Percentiles rank a stretch among this genome's conserved stretches.
Evolutionary conservation across 2,888 invertebrate species (phyloP).

Genomic region (Zootermopsis nevadensis): DNA sequence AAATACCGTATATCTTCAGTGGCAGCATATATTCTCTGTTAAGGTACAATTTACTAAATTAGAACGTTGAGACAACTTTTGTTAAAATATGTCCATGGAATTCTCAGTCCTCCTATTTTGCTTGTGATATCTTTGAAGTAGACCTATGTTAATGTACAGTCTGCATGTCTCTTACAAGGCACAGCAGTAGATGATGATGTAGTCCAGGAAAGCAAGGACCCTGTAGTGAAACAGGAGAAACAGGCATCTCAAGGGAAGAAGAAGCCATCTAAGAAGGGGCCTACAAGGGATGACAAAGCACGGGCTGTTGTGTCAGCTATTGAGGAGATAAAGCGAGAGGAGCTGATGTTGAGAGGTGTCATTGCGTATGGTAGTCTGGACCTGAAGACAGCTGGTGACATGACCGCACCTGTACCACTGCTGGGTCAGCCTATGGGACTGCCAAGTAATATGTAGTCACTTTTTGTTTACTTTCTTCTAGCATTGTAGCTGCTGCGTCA

Average conservation of each 20-base stretch:
- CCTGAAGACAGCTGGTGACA: constrained; percentile 35
- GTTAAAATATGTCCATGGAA: no score
- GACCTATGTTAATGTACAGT: neutral
- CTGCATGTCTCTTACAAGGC: neutral
- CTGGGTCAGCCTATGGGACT: constrained; percentile 34
- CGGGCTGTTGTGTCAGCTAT: constrained; percentile 53
- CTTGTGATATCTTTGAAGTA: neutral
- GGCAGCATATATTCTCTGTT: no score
- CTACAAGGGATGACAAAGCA: constrained; percentile 49
- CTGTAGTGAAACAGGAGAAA: constrained; percentile 5
- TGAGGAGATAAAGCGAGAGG: constrained; percentile 53
- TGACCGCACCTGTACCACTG: constrained; percentile 49
- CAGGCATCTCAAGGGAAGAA: constrained; percentile 30
- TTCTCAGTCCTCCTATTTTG: no score
- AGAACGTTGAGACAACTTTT: no score
- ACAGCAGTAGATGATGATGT: constrained; percentile 19
- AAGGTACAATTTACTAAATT: no score
- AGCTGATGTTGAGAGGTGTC: constrained; percentile 50
- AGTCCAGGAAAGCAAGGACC: neutral
- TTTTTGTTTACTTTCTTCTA: no score
- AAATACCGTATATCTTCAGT: no score
- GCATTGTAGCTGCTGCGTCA: no score
- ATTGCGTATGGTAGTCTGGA: constrained; percentile 31
- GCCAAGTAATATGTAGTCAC: constrained; percentile 28
- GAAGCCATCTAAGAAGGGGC: constrained; percentile 49